phyloP scores from a whole-genome alignment of 2,797 vertebrate species.

The Lacerta viridis region DNA sequence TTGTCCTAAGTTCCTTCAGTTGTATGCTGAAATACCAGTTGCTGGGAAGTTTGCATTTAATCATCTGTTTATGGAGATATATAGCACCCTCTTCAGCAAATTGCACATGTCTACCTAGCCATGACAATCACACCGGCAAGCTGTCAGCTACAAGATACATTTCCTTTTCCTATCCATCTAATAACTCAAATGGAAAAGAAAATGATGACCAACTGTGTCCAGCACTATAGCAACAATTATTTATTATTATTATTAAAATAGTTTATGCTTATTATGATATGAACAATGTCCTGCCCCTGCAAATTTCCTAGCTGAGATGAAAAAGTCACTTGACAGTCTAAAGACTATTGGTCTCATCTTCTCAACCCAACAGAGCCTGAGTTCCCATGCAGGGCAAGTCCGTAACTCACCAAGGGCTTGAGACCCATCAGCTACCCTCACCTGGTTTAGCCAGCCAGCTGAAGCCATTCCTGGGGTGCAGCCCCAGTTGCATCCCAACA shows the following conservation, averaged over 20 bases:
- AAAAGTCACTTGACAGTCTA: too few species aligned
- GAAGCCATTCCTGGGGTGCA: too few species aligned
- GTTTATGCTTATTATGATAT: not conserved
- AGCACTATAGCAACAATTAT: not conserved
- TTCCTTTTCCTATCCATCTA: constrained; percentile 35
- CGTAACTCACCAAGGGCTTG: too few species aligned
- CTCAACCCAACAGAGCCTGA: too few species aligned
- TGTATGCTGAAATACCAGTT: constrained; percentile 50
- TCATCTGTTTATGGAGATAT: constrained; percentile 59
- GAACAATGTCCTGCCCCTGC: not conserved
- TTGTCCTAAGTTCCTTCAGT: constrained; percentile 54
- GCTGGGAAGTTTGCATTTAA: constrained; percentile 61
- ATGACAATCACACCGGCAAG: constrained; percentile 33
- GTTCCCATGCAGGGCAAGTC: too few species aligned
- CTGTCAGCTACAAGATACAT: constrained; percentile 31
- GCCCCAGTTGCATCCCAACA: too few species aligned
- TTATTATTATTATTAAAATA: not conserved
- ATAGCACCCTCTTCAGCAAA: constrained; percentile 9
- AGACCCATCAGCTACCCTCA: too few species aligned
- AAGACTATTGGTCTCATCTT: too few species aligned
- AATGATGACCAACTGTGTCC: constrained; percentile 28
- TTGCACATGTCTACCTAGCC: constrained; percentile 5
- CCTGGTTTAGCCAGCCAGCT: too few species aligned
- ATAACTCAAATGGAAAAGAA: constrained; percentile 37
- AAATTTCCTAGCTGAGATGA: not conserved